A percentile compares a stretch with the other conserved stretches of the same genome.
These are phyloP conservation scores for Engystomops pustulosus DNA, from an alignment of 2,113 vertebrate genomes.

Conservation along the genomic window DNA sequence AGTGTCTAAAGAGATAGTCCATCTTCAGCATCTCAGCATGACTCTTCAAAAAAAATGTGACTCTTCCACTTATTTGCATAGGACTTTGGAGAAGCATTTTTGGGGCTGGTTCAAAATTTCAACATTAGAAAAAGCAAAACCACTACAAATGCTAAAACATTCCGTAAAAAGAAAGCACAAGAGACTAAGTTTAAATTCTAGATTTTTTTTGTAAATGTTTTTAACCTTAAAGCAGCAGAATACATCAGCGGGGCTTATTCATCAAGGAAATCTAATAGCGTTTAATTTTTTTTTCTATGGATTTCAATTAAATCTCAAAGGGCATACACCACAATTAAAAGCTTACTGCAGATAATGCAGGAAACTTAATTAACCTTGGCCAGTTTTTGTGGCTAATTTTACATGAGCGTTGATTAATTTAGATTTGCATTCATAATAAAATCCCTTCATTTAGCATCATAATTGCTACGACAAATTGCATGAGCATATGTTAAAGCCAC, in stretches of 20 bases:
- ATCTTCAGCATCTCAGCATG: too few species aligned
- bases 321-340: slow-evolving; percentile 46
- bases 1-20: too few species aligned
- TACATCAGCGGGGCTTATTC: not conserved
- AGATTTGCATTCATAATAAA: slow-evolving; percentile 36
- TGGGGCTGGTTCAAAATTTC: too few species aligned
- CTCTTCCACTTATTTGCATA: too few species aligned
- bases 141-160: not conserved
- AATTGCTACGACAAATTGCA: slow-evolving; percentile 47
- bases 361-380: slow-evolving; percentile 49
- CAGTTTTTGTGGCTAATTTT: slow-evolving; percentile 48
- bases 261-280: slow-evolving; percentile 33
- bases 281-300: slow-evolving; percentile 25
- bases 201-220: not conserved
- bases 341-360: slow-evolving; percentile 43
- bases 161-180: too few species aligned
- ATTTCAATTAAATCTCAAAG: slow-evolving; percentile 37
- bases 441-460: slow-evolving; percentile 42
- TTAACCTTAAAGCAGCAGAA: not conserved
- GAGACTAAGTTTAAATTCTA: too few species aligned
- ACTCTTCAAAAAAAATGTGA: too few species aligned
- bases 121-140: too few species aligned
- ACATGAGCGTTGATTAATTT: slow-evolving; percentile 30
- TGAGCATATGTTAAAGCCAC: slow-evolving; percentile 34
- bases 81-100: too few species aligned